Percentiles rank a stretch among this genome's conserved stretches.
Conservation (phyloP, 1,140 invertebrate genomes). For the Hyles vespertilio region DNA sequence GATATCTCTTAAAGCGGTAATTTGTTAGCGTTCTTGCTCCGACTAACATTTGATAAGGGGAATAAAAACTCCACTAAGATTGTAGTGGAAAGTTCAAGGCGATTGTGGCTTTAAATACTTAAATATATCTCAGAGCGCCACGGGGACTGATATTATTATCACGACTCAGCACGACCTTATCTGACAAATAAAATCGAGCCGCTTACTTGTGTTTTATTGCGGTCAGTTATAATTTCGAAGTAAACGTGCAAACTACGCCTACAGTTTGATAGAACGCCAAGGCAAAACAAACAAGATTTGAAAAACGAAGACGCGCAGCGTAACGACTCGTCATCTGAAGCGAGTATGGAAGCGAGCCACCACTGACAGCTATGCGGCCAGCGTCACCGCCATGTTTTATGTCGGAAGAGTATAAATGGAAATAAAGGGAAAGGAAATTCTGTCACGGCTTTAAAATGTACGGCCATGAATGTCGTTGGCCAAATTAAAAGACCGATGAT, state of each 20-base stretch:
- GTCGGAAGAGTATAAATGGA: slow-evolving; percentile 38
- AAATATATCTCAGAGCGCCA: too few relatives aligned
- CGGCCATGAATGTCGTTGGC: slow-evolving; percentile 34
- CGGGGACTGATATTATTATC: too few relatives aligned
- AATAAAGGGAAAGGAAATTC: slow-evolving; percentile 46
- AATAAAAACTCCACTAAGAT: slow-evolving; percentile 22
- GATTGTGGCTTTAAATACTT: slow-evolving; percentile 1
- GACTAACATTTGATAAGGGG: slow-evolving; percentile 37
- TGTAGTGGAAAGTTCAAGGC: slow-evolving; percentile 21
- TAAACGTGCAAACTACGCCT: too few relatives aligned
- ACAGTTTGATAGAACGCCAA: slow-evolving; percentile 10
- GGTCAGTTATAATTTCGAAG: too few relatives aligned
- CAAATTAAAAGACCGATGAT: slow-evolving; percentile 54
- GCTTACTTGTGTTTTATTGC: too few relatives aligned
- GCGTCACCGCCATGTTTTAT: slow-evolving; percentile 45
- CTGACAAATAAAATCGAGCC: too few relatives aligned
- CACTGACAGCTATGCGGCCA: slow-evolving; percentile 25
- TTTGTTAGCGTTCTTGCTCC: slow-evolving; percentile 52
- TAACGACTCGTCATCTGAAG: slow-evolving; percentile 12
- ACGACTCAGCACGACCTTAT: too few relatives aligned
- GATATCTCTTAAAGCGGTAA: slow-evolving; percentile 62
- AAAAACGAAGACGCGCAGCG: slow-evolving; percentile 8
- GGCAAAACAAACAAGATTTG: slow-evolving; percentile 9
- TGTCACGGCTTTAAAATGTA: slow-evolving; percentile 40
- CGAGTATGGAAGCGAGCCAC: too few relatives aligned